Base-by-base conservation (phyloP, 2,797 vertebrate species). In the Semotilus atromaculatus region DNA sequence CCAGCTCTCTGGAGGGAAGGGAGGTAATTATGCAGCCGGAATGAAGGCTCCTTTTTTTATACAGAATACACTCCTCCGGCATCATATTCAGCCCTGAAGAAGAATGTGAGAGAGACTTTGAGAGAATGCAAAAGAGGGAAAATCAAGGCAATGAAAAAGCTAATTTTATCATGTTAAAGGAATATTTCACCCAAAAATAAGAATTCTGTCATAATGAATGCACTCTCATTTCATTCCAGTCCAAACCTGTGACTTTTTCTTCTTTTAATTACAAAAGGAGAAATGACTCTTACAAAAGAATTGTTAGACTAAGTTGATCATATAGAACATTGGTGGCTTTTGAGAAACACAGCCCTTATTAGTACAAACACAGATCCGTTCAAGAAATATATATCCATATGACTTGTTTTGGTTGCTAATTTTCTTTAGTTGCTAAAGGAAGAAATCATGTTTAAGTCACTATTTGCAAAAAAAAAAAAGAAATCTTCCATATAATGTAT, bases 1-100 rank as follows among this genome's bases (percentile, higher is more conserved):
- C 38, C 29, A 23, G 19, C 43, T 70, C 55, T 87, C 78, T 48
- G 19, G 78, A 86, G 83, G 40, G 31, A 81, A 70, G 72, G 78
- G 67, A 86, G 74, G 58, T 80, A 81, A 85, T 88, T 82, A 86
- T 82, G 76, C 58, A 80, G 88, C 16, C 55, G 14, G 81, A 83
- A 53, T 62, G 58, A 80, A 83, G 62, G 67, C 60, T 68, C 36
- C 18, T 26, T 71, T 78, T 72, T 85, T 74, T 23, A 70, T 23
- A 62, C 43, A 48, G 38, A 83, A 83, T 53, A 55, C 45, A 5
- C 62, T 74, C 19, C 79, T 71, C 74, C 48, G n/a, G 60, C 23
- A 70, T 78, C 62, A 67, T 64, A 55, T 38, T 82, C 36, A 16
- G n/a, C 51, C n/a, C 53, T 34, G 31, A 31, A 82, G 51, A 73